A percentile compares a stretch with the other conserved stretches of the same genome.
phyloP scores from a whole-genome alignment of 2,888 invertebrate species.

The Unio delphinus region DNA sequence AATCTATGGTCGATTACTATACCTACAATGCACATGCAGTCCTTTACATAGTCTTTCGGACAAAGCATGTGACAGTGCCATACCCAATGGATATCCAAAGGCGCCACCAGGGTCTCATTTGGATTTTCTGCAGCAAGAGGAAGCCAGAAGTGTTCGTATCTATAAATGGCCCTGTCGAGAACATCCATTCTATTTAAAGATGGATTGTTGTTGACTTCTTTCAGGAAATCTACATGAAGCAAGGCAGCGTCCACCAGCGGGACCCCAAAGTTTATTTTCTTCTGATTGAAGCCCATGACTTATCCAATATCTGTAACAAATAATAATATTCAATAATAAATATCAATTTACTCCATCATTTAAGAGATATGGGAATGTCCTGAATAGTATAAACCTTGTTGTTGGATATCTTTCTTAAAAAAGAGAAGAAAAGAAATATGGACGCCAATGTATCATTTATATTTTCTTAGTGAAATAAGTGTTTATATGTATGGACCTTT shows the following conservation, averaged over 20 bases:
- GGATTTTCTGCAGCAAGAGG: slow-evolving; percentile 68
- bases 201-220: slow-evolving; percentile 41
- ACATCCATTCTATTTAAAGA: slow-evolving; percentile 53
- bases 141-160: slow-evolving; percentile 73
- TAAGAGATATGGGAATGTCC: too few species aligned
- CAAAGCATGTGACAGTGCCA: slow-evolving; percentile 72
- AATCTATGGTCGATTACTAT: slow-evolving; percentile 70
- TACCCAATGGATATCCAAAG: slow-evolving; percentile 73
- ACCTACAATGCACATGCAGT: slow-evolving; percentile 53
- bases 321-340: too few species aligned
- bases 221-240: slow-evolving; percentile 51
- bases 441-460: too few species aligned
- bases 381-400: too few species aligned
- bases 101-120: slow-evolving; percentile 68
- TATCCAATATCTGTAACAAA: too few species aligned
- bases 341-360: too few species aligned
- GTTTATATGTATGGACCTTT: too few species aligned
- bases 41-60: slow-evolving; percentile 60
- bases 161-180: slow-evolving; percentile 65
- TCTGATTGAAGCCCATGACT: neutral
- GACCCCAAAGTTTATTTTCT: slow-evolving; percentile 25
- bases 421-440: too few species aligned
- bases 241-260: slow-evolving; percentile 40
- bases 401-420: too few species aligned
- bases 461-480: too few species aligned